These are phyloP conservation scores for Bhutanitis thaidina DNA, from an alignment of 2,888 invertebrate species.

Conservation along the genomic window DNA sequence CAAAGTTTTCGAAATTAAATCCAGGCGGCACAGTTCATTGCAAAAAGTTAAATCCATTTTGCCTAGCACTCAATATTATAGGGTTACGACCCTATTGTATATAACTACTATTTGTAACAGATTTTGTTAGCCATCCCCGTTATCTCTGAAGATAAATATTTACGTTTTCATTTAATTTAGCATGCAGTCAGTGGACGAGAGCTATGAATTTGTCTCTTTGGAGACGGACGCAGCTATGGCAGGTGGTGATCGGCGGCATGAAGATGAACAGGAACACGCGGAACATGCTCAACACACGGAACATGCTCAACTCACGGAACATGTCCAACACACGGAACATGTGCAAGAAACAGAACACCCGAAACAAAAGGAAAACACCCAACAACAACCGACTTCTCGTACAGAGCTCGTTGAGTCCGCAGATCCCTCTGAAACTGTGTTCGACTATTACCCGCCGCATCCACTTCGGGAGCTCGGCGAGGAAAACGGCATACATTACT, in stretches of 20 bases:
- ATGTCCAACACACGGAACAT: constrained; percentile 25
- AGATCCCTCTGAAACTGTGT: constrained; percentile 36
- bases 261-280: constrained; percentile 25
- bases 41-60: too few relatives aligned
- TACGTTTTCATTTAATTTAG: constrained; percentile 32
- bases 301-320: constrained; percentile 25
- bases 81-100: too few relatives aligned
- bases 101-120: too few relatives aligned
- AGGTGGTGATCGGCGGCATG: constrained; percentile 48
- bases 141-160: too few relatives aligned
- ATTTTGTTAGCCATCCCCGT: too few relatives aligned
- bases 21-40: too few relatives aligned
- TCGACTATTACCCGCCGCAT: constrained; percentile 81
- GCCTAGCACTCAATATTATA: too few relatives aligned
- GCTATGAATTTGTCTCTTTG: constrained; percentile 71
- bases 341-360: not conserved
- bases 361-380: not conserved
- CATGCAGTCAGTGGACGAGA: constrained; percentile 77
- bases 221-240: constrained; percentile 56
- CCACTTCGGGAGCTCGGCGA: constrained; percentile 85
- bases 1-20: too few relatives aligned
- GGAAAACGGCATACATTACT: constrained; percentile 93
- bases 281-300: constrained; percentile 9
- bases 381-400: constrained; percentile 29
- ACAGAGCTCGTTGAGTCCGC: constrained; percentile 38